Evolutionary conservation across 2,797 vertebrate genomes (phyloP), one percentile per base, ranked within the genome.

Genomic region (Cheirogaleus major): DNA sequence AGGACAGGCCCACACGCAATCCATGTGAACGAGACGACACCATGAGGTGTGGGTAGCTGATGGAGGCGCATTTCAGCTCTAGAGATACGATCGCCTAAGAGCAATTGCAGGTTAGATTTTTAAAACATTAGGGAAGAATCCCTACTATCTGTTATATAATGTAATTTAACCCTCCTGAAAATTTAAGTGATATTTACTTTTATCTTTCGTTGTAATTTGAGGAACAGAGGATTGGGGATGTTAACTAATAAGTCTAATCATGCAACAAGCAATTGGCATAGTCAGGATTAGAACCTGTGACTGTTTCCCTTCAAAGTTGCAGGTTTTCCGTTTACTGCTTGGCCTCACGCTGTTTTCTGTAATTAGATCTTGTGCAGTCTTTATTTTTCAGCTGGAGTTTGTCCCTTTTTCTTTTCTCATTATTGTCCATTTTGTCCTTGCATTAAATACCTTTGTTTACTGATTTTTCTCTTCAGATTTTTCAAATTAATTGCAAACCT

Each of bases 391-490:
- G 20, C 59, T 65, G 14, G 11, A 15, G 7, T 80, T 76, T 83
- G 41, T 70, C 95, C 18, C 7, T 22, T 93, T 89, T 84, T 65
- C 8, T 75, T 90, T 67, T 85, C 41, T 94, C 22, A 70, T 65
- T 76, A 41, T 78, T 85, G 0, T 59, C 8, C 18, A 35, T 94
- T 89, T 86, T 73, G 30, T 84, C 72, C 18, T 96, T 81, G 48
- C 18, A 81, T 72, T 67, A 85, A 93, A 85, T 59, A 15, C 14
- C 41, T 92, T 93, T 61, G 18, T 84, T 79, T 94, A 84, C 45
- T 76, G 32, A 87, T 48, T 88, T 96, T 97, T 95, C 57, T 78
- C 15, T 90, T 90, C 15, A 27, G 5, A n/a, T 57, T 72, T 41
- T 23, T 85, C 50, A 85, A 67, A 65, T 89, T 93, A 75, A 83